phyloP scores from a whole-genome alignment of 2,797 vertebrate species.

The Discoglossus pictus region DNA sequence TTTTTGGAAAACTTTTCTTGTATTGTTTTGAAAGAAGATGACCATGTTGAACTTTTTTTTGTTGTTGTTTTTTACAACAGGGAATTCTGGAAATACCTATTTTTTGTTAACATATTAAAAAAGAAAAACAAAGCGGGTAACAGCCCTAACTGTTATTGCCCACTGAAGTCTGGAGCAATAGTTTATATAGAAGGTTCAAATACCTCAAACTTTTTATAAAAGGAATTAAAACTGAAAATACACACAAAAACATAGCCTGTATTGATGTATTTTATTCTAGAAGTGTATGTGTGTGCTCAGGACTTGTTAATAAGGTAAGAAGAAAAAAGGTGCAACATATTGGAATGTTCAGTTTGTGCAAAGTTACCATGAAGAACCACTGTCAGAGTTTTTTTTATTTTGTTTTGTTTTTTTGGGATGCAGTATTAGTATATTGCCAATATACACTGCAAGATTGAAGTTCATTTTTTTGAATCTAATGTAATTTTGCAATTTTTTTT shows the following conservation, averaged over 20 bases:
- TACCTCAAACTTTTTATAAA: conserved; percentile 67
- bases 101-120: conserved; percentile 53
- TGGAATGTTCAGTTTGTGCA: conserved; percentile 55
- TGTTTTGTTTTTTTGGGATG: conserved; percentile 54
- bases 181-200: conserved; percentile 60
- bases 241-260: conserved; percentile 33
- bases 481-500: conserved; percentile 57
- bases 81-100: conserved; percentile 67
- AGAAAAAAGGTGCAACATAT: conserved; percentile 40
- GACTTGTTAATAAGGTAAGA: conserved; percentile 56
- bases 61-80: conserved; percentile 66
- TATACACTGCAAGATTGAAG: conserved; percentile 68
- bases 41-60: conserved; percentile 60
- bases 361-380: conserved; percentile 68
- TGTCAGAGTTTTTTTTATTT: conserved; percentile 57
- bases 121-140: conserved; percentile 65
- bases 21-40: conserved; percentile 63
- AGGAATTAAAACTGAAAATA: conserved; percentile 8
- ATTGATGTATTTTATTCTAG: conserved; percentile 50
- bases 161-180: conserved; percentile 49
- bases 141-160: conserved; percentile 62
- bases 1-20: conserved; percentile 65
- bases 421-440: conserved; percentile 76
- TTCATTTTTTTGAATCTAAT: conserved; percentile 63
- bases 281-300: conserved; percentile 57